Evolutionary conservation across 1,140 invertebrate genomes (phyloP), one percentile per base, ranked within the genome.

Genomic region (Teleogryllus occipitalis): DNA sequence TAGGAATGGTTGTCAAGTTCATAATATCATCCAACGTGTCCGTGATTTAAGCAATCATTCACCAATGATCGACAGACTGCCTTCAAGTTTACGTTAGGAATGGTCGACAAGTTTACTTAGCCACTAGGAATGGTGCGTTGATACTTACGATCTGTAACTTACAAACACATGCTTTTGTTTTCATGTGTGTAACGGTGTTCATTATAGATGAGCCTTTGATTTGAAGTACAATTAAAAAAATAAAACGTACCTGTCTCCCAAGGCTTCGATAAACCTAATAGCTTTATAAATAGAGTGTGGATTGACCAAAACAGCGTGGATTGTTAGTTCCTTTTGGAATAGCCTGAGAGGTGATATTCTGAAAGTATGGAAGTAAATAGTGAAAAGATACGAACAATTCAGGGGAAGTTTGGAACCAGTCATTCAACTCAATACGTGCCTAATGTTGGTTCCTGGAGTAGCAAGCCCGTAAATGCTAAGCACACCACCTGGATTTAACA

Each of bases 381-480:
- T 65, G 54, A 65, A 14, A 65, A 65, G 10, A 14, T 14, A 65
- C 2, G 18, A 14, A 65, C 54, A 14, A 14, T 14, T 0, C 54
- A 65, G 18, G 10, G 0, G 7, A 65, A 10, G 7, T 10, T 18
- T 7, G 3, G 54, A 14, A 65, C 2, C 54, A 18, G 27, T 39
- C 1, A 39, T 39, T 65, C 7, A 54, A 54, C 65, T 22, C 21
- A 15, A 2, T 46, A 21, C n/a, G 0, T 49, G 85, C 77, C 84
- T 83, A 14, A 90, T 83, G 82, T 84, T 87, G 0, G 85, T 83
- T 49, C 86, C 82, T 4, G 89, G 89, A 82, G 82, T 82, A 22
- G 89, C 86, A 3, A 90, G 88, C 0, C 90, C 90, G 82, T 91
- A 91, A 76, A 90, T 83, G 75, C 89, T 89, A 14, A 91, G 84